These are phyloP conservation scores for Pogonocherus hispidulus DNA, from an alignment of 2,888 invertebrate species.

Conservation along the genomic window DNA sequence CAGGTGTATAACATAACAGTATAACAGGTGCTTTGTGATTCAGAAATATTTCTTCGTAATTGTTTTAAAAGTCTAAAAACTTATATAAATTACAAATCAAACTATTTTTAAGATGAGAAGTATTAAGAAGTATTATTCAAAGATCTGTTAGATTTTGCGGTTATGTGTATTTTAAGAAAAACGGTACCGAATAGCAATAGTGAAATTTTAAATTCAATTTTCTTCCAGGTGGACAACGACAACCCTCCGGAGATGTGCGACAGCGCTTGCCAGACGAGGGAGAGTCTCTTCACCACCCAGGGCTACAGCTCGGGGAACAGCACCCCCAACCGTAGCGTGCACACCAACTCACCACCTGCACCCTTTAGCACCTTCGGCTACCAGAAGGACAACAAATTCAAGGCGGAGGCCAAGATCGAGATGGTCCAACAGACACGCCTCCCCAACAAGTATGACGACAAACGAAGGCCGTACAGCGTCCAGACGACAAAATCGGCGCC, in stretches of 20 bases:
- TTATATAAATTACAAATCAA: too few relatives aligned
- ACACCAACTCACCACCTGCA: constrained; percentile 63
- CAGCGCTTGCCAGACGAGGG: constrained; percentile 87
- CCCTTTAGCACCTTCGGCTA: constrained; percentile 74
- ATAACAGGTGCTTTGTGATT: too few relatives aligned
- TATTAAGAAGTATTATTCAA: too few relatives aligned
- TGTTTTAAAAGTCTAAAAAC: too few relatives aligned
- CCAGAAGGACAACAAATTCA: constrained; percentile 67
- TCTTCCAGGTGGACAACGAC: constrained; percentile 57
- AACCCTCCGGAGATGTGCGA: constrained; percentile 76
- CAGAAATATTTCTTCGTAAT: too few relatives aligned
- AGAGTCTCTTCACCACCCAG: constrained; percentile 77
- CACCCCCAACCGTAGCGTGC: constrained; percentile 65
- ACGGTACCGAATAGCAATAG: too few relatives aligned
- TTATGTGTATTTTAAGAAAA: too few relatives aligned
- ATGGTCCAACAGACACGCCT: constrained; percentile 66
- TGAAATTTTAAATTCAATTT: background rate
- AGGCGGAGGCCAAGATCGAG: constrained; percentile 76
- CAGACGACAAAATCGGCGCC: constrained; percentile 91
- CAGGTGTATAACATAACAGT: too few relatives aligned
- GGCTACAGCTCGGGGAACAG: constrained; percentile 64
- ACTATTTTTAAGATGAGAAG: too few relatives aligned
- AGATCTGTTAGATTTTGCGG: too few relatives aligned
- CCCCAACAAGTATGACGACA: constrained; percentile 43
- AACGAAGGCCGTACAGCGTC: constrained; percentile 78